A percentile compares a stretch with the other conserved stretches of the same genome.
Evolutionary conservation across 2,113 vertebrate species (phyloP).

Genomic region (Herpetotheres cachinnans): DNA sequence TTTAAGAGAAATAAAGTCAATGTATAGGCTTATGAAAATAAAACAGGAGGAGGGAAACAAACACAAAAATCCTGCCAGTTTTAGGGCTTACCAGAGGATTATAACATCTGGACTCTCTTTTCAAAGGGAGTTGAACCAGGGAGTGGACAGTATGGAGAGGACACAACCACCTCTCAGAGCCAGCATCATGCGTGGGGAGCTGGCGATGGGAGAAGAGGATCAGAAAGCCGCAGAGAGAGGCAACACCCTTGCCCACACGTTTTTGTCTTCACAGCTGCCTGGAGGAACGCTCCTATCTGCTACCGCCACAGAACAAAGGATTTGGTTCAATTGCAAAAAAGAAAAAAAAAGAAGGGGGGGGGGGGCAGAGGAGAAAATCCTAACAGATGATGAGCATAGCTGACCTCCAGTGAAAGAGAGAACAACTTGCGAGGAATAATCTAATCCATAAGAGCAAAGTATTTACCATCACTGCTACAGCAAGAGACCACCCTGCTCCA

Average conservation of each 20-base stretch:
- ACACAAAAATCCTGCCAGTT: constrained; percentile 25
- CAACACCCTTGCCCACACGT: not conserved
- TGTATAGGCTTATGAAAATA: constrained; percentile 16
- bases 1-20: constrained; percentile 8
- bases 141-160: not conserved
- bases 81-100: constrained; percentile 19
- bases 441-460: not conserved
- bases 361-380: not conserved
- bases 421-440: constrained; percentile 3
- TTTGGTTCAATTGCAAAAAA: not conserved
- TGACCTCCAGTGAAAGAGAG: not conserved
- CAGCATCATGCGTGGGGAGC: rapidly evolving
- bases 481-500: constrained; percentile 24
- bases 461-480: not conserved
- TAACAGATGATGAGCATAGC: not conserved
- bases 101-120: not conserved
- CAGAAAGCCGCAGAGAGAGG: not conserved
- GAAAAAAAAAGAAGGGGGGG: not conserved
- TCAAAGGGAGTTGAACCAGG: not conserved
- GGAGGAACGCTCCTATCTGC: not conserved
- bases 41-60: constrained; percentile 29
- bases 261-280: not conserved
- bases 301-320: not conserved
- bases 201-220: not conserved
- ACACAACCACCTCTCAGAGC: not conserved